Base-by-base conservation (phyloP, 92 coral and sea anemone species). In the Zoanthus gigantus region DNA sequence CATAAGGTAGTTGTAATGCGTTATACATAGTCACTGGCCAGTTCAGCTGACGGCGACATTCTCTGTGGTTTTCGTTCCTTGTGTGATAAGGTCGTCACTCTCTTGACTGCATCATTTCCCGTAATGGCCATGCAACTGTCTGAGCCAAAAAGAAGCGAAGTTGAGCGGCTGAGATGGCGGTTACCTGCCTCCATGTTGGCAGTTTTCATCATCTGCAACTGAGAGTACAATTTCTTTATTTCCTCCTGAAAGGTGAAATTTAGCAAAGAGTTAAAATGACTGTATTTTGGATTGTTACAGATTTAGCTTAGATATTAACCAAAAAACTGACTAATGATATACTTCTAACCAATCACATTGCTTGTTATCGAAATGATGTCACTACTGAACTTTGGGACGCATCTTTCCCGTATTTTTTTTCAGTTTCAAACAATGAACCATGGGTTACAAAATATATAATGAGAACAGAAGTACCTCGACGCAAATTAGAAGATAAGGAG, bases 101-200 rank as follows among this genome's bases (percentile, higher is more conserved):
- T 71, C 29, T 44, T 47, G 75, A 44, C 75, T 13, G 85, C 29
- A 7, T 78, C 77, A 23, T 74, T 74, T 47, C 92, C 88, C 5
- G 91, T 37, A 37, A 37, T 37, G 42, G 42, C 56, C 32, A 93
- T 61, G 3, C 96, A 93, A 2, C 81, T 79, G 4, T 85, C 90
- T 12, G 96, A 91, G 8, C 89, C 91, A 77, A 81, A 69, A 45
- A 90, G 29, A 14, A 91, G 61, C 54, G 94, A 89, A 30, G 93
- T 46, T 0, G 98, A 93, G 6, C 92, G 90, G 80, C 84, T 88
- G 34, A 95, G 94, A 74, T 95, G 98, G 17, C 98, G 90, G 86
- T 95, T 95, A 8, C 96, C 98, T 10, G 92, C 94, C 45, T 93
- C 98, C 98, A 95, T 95, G 91, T 85, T 93, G 66, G 91, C 86